Base-by-base conservation (phyloP, 2,888 invertebrate species). In the Bellardia bayeri region DNA sequence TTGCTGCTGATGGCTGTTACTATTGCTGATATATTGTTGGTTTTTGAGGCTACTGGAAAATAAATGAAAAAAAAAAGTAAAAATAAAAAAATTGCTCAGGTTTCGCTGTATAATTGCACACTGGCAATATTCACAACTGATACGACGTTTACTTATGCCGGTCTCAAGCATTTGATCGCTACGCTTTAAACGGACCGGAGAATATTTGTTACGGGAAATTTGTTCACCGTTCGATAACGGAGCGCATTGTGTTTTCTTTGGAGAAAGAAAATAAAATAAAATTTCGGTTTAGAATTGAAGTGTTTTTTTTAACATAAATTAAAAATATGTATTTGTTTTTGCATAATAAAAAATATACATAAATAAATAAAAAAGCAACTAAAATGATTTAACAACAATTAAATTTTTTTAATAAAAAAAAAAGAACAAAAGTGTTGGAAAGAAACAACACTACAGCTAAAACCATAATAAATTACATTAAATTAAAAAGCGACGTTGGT, bases 141-240 rank as follows among this genome's bases (percentile, higher is more conserved):
- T 75, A 87, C 79, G 79, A 82, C 42, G 69, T 75, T 85, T 86
- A 76, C 72, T 80, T 72, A 68, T 85, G 82, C 86, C 86, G 85
- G 86, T 86, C 69, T 85, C 89, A 92, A 91, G 91, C 92, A 92
- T 91, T 92, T 92, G 90, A 90, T 92, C 90, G 88, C 90, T 90
- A 90, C 90, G 91, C 91, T 92, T 92, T 91, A 91, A 90, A 74
- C 87, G 82, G 87, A 54, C 85, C 85, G 87, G 87, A 87, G 85
- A 87, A 85, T 80, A 66, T 79, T 64, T 40, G 68, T 79, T 75
- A 49, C 78, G 78, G 78, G 45, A 75, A 82, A 49, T 74, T 11
- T 42, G 7, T 8, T 37, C 49, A 61, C 14, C 58, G 9, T 69
- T 61, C 63, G 68, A 76, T 82, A 83, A 71, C 69, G 33, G 75